These are phyloP conservation scores for Pyrochroa serraticornis DNA, from an alignment of 2,888 invertebrate genomes.

Conservation along the genomic window DNA sequence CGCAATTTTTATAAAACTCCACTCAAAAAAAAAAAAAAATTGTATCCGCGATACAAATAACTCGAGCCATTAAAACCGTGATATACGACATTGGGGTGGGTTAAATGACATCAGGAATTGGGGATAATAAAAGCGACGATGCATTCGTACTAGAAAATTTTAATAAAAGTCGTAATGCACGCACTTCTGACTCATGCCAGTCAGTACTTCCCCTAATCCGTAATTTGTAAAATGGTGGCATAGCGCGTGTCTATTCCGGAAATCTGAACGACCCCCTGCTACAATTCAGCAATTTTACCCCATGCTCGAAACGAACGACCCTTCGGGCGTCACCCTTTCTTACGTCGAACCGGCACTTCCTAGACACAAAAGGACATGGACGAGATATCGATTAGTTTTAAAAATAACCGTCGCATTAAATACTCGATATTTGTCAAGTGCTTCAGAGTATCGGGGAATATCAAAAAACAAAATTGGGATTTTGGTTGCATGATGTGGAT, in stretches of 20 bases:
- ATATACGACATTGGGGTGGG: conserved; percentile 1
- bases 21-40: too few relatives aligned
- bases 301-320: too few relatives aligned
- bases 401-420: too few relatives aligned
- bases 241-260: conserved; percentile 18
- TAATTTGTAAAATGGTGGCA: conserved; percentile 26
- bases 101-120: conserved; percentile 12
- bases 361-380: too few relatives aligned
- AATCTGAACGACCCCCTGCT: conserved; percentile 2
- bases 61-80: conserved; percentile 14
- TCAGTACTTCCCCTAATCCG: conserved; percentile 9
- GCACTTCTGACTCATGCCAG: conserved; percentile 7
- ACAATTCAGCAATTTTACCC: not conserved
- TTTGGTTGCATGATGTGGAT: too few relatives aligned
- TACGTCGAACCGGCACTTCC: too few relatives aligned
- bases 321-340: too few relatives aligned
- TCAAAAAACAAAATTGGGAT: too few relatives aligned
- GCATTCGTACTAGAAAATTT: not conserved
- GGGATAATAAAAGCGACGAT: conserved; percentile 4
- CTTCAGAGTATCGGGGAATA: too few relatives aligned
- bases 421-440: too few relatives aligned
- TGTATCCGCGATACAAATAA: not conserved
- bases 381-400: too few relatives aligned
- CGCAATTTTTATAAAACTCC: too few relatives aligned
- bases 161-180: conserved; percentile 1